Base-by-base conservation (phyloP, 2,797 vertebrate species). In the Triplophysa yarkandensis region DNA sequence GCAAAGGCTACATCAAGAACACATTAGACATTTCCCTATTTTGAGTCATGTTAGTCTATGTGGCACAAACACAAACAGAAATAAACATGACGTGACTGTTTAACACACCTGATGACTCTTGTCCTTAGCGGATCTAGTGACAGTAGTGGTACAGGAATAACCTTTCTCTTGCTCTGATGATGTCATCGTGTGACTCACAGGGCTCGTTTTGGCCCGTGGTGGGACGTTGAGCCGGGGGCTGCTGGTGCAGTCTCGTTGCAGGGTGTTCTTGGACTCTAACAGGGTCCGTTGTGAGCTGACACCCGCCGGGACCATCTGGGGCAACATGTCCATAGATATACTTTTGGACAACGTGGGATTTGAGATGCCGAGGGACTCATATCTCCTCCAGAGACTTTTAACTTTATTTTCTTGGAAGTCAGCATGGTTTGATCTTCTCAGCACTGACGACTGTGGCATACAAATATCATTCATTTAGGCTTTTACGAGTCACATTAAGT, bases 271-370 rank as follows among this genome's bases (percentile, higher is more conserved):
- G 74, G 89, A 88, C 85, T 92, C 92, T 67, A 91, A 92, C 78
- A 92, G 81, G 13, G 81, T 88, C 9, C 88, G 84, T 62, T 90
- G 81, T 46, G 89, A 86, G 61, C 39, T 86, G 79, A 86, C 91
- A 2, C 86, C 85, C 0, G 52, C 52, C 0, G 65, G 6, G 19
- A 87, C 83, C 34, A 2, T 84, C 64, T 83, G 85, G 55, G 88
- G 85, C 34, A 92, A 83, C 65, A 64, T 17, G 14, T 92, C 91
- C 91, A 92, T 88, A 63, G 92, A 93, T 63, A 76, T 85, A 73
- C 91, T 91, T 80, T 89, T 86, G 67, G 74, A 84, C 75, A 89
- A 80, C 21, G 23, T 55, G 1, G 63, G 62, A 57, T 68, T 52
- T 17, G 7, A 19, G 71, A 34, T 73, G 68, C 77, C 19, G 61